Evolutionary conservation across 1,140 invertebrate species (phyloP).

Genomic region (Drosophila pseudoananassae): DNA sequence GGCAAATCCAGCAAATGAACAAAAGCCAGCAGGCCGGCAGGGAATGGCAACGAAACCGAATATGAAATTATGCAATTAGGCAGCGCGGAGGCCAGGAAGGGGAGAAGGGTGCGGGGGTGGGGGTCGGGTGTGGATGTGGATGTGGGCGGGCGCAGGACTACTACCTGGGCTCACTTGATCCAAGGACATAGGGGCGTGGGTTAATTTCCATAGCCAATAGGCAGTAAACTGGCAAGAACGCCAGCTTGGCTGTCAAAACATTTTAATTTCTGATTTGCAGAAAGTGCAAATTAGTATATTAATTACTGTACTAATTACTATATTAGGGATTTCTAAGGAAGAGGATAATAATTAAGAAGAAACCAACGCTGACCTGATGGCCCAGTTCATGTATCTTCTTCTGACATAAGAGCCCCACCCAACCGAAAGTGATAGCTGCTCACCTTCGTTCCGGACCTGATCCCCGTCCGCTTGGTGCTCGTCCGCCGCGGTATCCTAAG

Average conservation of each 20-base stretch:
- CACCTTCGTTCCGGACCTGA: conserved; percentile 31
- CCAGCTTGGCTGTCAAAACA: neutral
- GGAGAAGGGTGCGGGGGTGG: neutral
- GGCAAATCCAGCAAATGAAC: conserved; percentile 7
- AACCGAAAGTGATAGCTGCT: neutral
- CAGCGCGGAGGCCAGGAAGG: neutral
- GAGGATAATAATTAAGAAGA: too few relatives aligned
- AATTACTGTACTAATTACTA: too few relatives aligned
- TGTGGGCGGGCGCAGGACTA: neutral
- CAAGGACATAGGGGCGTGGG: conserved; percentile 43
- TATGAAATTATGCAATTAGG: conserved; percentile 76
- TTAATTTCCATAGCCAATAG: conserved; percentile 1
- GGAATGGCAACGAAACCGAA: conserved; percentile 42
- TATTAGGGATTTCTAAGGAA: too few relatives aligned
- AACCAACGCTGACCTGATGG: neutral
- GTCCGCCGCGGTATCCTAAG: too few relatives aligned
- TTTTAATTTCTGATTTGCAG: neutral
- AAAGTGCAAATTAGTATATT: neutral
- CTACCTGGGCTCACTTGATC: conserved; percentile 12
- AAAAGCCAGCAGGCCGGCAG: conserved; percentile 14
- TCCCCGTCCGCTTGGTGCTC: too few relatives aligned
- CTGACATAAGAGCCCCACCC: neutral
- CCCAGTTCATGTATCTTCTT: neutral
- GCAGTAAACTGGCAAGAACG: neutral
- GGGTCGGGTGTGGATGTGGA: neutral